Evolutionary conservation across 35 echinoderm and acorn worm species (phyloP).

Genomic region (Strongylocentrotus purpuratus): DNA sequence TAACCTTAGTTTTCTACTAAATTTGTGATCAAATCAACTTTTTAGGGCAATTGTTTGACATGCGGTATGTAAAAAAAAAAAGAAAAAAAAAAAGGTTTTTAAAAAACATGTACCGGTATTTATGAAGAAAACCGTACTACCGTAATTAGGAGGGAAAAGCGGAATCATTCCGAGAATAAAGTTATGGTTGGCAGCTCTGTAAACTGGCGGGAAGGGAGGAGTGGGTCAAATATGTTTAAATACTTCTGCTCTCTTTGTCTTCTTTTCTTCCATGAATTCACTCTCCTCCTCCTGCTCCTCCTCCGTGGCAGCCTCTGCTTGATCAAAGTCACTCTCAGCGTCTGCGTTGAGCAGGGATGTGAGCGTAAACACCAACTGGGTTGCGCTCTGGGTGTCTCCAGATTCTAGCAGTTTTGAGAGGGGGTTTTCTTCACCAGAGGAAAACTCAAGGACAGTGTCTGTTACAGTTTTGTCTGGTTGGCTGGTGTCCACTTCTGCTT

Average conservation of each 20-base stretch:
- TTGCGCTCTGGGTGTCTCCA: conserved; percentile 72
- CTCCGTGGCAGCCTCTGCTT: neutral
- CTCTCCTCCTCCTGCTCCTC: conserved; percentile 38
- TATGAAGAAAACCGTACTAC: too few relatives aligned
- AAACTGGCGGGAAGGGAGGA: too few relatives aligned
- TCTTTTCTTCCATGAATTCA: neutral
- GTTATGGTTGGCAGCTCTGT: too few relatives aligned
- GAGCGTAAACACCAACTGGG: conserved; percentile 83
- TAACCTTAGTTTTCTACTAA: too few relatives aligned
- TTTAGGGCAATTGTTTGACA: too few relatives aligned
- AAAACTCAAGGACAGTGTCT: conserved; percentile 41
- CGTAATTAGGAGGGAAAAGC: too few relatives aligned
- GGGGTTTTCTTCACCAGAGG: conserved; percentile 57
- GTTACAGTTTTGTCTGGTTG: neutral
- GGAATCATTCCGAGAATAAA: too few relatives aligned
- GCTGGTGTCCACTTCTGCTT: conserved; percentile 1
- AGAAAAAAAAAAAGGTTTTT: too few relatives aligned
- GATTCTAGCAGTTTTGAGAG: conserved; percentile 69
- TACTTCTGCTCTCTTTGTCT: conserved; percentile 28
- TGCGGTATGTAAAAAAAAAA: too few relatives aligned
- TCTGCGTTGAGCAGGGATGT: conserved; percentile 84
- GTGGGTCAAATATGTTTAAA: neutral
- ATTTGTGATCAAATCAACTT: too few relatives aligned
- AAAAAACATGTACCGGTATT: too few relatives aligned
- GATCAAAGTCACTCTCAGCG: conserved; percentile 53